Evolutionary conservation across 2,797 vertebrate genomes (phyloP).

Genomic region (Adelosebastes latens): DNA sequence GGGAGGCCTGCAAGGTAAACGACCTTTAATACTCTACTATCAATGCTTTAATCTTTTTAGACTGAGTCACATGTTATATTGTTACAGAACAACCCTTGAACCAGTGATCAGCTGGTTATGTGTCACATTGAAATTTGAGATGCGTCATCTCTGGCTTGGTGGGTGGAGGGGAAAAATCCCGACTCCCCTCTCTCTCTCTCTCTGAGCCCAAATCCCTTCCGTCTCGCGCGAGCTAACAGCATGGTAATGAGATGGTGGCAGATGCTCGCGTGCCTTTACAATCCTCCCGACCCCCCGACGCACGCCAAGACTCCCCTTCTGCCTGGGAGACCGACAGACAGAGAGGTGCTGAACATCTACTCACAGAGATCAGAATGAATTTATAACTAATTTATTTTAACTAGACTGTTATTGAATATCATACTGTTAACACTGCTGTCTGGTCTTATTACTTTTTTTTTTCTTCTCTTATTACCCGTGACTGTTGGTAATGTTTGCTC

Average conservation of each 20-base stretch:
- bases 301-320: constrained; percentile 74
- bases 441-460: not conserved
- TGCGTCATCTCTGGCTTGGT: constrained; percentile 6
- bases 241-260: constrained; percentile 90
- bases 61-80: not conserved
- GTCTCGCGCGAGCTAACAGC: constrained; percentile 87
- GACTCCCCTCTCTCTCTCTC: not conserved
- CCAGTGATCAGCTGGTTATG: constrained; percentile 5
- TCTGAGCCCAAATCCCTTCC: constrained; percentile 44
- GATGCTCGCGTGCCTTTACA: constrained; percentile 99
- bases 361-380: not conserved
- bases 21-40: not conserved
- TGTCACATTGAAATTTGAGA: not conserved
- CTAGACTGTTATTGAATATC: not conserved
- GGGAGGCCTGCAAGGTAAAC: too few species aligned
- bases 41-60: not conserved
- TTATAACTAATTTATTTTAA: not conserved
- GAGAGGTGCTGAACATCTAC: constrained; percentile 14
- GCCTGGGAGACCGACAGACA: constrained; percentile 19
- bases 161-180: not conserved
- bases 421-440: not conserved
- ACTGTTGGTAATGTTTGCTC: not conserved
- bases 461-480: too few species aligned
- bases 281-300: constrained; percentile 82
- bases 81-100: not conserved